Evolutionary conservation across 1,140 invertebrate species (phyloP).

Genomic region (Delia radicum): DNA sequence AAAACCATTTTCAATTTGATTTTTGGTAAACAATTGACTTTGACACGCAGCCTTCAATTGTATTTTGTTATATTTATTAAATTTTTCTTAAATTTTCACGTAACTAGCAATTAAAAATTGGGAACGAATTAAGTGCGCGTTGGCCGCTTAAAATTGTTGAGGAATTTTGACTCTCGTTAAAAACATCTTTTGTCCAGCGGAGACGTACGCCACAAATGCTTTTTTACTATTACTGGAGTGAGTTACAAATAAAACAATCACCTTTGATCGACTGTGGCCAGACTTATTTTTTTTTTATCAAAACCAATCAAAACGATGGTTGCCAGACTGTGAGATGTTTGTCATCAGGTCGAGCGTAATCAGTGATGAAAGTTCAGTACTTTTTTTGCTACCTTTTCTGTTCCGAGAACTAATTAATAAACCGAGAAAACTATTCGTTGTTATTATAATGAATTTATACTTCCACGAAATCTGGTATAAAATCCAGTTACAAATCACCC

Average conservation of each 20-base stretch:
- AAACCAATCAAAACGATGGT: too few species aligned
- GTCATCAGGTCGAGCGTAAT: too few species aligned
- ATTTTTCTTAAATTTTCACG: not conserved
- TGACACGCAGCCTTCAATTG: not conserved
- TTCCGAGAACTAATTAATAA: too few species aligned
- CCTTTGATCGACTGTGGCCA: too few species aligned
- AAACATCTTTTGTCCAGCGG: not conserved
- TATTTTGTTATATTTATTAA: not conserved
- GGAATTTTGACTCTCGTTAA: not conserved
- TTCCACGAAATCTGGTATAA: too few species aligned
- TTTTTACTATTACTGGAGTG: not conserved
- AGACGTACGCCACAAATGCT: not conserved
- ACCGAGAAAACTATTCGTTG: too few species aligned
- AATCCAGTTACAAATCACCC: too few species aligned
- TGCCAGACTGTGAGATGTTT: too few species aligned
- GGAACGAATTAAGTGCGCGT: not conserved
- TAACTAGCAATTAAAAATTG: not conserved
- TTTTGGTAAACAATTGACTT: not conserved
- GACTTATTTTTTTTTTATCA: too few species aligned
- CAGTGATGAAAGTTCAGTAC: too few species aligned
- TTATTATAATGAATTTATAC: too few species aligned
- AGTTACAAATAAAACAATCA: not conserved
- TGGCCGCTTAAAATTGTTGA: not conserved
- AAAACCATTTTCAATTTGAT: conserved; percentile 13
- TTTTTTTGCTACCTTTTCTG: too few species aligned